Percentiles rank a stretch among this genome's conserved stretches.
Evolutionary conservation across 2,113 vertebrate species (phyloP).

Genomic region (Pao palembangensis): DNA sequence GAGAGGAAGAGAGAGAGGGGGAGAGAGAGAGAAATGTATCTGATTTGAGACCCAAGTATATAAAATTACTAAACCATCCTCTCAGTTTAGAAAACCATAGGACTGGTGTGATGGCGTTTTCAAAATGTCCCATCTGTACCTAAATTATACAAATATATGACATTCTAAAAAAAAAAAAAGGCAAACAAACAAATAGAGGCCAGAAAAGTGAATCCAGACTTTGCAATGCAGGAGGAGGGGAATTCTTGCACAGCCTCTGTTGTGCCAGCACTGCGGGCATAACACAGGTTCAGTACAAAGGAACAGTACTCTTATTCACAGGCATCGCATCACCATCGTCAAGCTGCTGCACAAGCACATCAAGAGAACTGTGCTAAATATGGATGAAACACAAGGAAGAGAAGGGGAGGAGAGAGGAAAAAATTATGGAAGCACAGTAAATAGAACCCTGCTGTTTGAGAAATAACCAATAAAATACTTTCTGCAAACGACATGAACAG

Average conservation of each 20-base stretch:
- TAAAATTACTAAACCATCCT: neutral
- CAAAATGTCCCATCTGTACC: slow-evolving; percentile 1
- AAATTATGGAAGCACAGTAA: neutral
- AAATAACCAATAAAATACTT: neutral
- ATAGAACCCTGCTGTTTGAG: slow-evolving; percentile 10
- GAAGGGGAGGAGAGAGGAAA: neutral
- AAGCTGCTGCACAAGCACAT: slow-evolving; percentile 61
- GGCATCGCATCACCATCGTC: slow-evolving; percentile 41
- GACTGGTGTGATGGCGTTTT: too few relatives aligned
- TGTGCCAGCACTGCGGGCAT: slow-evolving; percentile 51
- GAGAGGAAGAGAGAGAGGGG: neutral
- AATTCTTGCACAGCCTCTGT: slow-evolving; percentile 28
- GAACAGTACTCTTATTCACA: slow-evolving; percentile 65
- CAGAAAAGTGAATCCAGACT: slow-evolving; percentile 21
- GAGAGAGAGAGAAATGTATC: too few relatives aligned
- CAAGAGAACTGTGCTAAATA: slow-evolving; percentile 47
- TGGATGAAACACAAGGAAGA: slow-evolving; percentile 19
- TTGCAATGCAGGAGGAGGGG: slow-evolving; percentile 17
- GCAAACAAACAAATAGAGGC: neutral
- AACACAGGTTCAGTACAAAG: slow-evolving; percentile 56
- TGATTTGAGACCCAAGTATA: too few relatives aligned
- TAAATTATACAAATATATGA: slow-evolving; percentile 25
- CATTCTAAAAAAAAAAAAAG: neutral
- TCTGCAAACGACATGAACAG: neutral
- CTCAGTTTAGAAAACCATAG: neutral